phyloP scores from a whole-genome alignment of 2,888 invertebrate genomes.

The Linnaemya tessellans region DNA sequence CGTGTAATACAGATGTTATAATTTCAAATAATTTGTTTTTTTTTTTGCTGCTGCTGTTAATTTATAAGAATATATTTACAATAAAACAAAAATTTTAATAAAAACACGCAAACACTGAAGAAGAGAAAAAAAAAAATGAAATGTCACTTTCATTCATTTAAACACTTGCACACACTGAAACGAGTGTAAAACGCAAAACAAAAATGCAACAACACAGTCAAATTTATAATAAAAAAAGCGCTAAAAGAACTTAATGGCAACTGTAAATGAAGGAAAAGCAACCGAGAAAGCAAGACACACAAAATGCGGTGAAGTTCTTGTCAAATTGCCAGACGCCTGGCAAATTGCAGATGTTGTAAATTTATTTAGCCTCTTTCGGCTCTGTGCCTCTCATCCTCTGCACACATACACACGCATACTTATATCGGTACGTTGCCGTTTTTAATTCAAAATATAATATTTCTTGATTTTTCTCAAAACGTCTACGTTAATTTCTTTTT shows the following conservation, averaged over 20 bases:
- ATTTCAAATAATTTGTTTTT: conserved; percentile 40
- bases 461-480: conserved; percentile 15
- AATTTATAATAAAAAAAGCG: neutral
- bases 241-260: conserved; percentile 48
- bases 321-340: conserved; percentile 70
- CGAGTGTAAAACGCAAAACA: conserved; percentile 33
- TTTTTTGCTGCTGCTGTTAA: neutral
- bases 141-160: conserved; percentile 70
- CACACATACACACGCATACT: neutral
- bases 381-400: neutral
- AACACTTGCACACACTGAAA: conserved; percentile 53
- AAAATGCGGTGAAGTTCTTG: conserved; percentile 64
- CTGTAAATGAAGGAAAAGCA: conserved; percentile 26
- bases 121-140: conserved; percentile 7
- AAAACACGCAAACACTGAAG: conserved; percentile 15
- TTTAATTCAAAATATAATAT: conserved; percentile 22
- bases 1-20: conserved; percentile 65
- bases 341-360: conserved; percentile 67
- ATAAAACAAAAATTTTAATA: neutral
- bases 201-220: neutral
- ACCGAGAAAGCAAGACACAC: conserved; percentile 31
- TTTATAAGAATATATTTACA: conserved; percentile 20
- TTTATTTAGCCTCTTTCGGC: conserved; percentile 50
- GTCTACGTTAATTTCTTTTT: conserved; percentile 50
- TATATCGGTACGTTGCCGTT: neutral